Conservation (phyloP, 2,888 invertebrate species). For the Lasioglossum leucozonium region DNA sequence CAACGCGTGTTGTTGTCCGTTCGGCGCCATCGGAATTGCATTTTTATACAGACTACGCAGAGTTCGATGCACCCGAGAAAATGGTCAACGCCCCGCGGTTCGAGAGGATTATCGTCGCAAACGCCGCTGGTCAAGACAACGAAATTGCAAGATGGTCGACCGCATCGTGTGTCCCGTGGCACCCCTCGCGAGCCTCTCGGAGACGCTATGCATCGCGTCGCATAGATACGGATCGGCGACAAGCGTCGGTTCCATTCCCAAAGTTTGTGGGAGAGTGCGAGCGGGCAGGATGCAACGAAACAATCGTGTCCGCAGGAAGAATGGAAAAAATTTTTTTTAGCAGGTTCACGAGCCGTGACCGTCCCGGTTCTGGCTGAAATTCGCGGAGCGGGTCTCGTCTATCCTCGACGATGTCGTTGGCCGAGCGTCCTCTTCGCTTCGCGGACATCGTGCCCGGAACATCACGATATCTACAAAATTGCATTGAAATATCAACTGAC, state of each 20-base stretch:
- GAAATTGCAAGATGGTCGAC: background rate
- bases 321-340: conserved; percentile 75
- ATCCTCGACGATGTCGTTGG: background rate
- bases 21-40: background rate
- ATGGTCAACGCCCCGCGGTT: background rate
- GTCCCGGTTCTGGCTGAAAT: conserved; percentile 66
- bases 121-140: background rate
- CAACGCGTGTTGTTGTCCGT: too few species aligned
- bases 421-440: background rate
- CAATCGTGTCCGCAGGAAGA: conserved; percentile 78
- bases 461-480: background rate
- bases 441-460: background rate
- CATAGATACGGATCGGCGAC: conserved; percentile 73
- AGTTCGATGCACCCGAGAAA: conserved; percentile 10
- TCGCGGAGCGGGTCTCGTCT: conserved; percentile 49
- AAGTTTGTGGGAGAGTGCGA: conserved; percentile 74
- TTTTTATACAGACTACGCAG: background rate
- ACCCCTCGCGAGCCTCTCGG: background rate
- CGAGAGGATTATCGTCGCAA: background rate
- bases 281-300: conserved; percentile 80
- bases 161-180: background rate
- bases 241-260: conserved; percentile 62
- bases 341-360: conserved; percentile 79
- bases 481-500: background rate
- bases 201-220: conserved; percentile 16